These are phyloP conservation scores for Morbakka virulenta DNA, from an alignment of 30 jellyfish, hydroid and myxozoan species.

Conservation along the genomic window DNA sequence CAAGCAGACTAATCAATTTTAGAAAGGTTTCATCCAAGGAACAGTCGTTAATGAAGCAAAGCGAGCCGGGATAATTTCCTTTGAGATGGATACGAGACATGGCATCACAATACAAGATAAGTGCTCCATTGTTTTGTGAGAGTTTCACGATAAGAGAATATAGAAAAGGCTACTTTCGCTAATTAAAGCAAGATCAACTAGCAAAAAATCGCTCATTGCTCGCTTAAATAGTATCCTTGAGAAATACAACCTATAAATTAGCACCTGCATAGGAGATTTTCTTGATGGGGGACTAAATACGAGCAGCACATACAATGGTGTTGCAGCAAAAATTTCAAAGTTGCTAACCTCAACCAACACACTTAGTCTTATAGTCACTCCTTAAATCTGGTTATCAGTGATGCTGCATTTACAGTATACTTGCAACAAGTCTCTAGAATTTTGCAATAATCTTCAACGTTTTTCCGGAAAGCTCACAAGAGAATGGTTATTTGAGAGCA, in stretches of 20 bases:
- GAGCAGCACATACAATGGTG: constrained; percentile 27
- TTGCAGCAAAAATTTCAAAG: constrained; percentile 32
- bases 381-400: constrained; percentile 32
- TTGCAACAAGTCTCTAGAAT: constrained; percentile 19
- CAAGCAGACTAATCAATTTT: constrained; percentile 2
- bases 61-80: too few relatives aligned
- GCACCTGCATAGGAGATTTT: constrained; percentile 26
- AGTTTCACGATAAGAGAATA: neutral
- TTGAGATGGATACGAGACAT: too few relatives aligned
- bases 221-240: constrained; percentile 4
- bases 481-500: constrained; percentile 43
- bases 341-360: constrained; percentile 36
- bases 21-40: constrained; percentile 13
- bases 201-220: constrained; percentile 5
- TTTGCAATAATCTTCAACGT: constrained; percentile 1
- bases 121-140: too few relatives aligned
- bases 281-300: constrained; percentile 28
- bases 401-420: constrained; percentile 39
- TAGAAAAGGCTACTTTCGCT: constrained; percentile 37
- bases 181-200: constrained; percentile 25
- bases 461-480: constrained; percentile 38
- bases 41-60: too few relatives aligned
- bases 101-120: too few relatives aligned
- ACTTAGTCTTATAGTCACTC: constrained; percentile 43
- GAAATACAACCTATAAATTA: constrained; percentile 5